phyloP scores from a whole-genome alignment of 2,888 invertebrate genomes.

The Molorchus minor region DNA sequence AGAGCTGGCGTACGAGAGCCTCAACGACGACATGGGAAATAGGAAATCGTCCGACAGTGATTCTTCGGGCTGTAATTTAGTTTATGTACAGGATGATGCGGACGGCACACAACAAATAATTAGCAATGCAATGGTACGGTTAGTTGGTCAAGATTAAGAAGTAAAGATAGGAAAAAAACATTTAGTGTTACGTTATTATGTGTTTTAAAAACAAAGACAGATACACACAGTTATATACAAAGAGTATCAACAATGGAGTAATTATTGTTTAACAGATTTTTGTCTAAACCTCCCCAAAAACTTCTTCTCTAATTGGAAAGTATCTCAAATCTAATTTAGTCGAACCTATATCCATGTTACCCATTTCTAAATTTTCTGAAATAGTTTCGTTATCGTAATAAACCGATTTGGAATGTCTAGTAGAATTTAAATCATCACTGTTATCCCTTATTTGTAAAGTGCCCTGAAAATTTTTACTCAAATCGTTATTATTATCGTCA shows the following conservation, averaged over 20 bases:
- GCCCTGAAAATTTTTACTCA: neutral
- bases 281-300: conserved; percentile 51
- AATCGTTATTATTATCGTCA: conserved; percentile 29
- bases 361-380: conserved; percentile 19
- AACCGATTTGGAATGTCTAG: conserved; percentile 36
- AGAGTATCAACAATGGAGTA: neutral
- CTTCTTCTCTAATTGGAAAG: conserved; percentile 50
- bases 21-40: conserved; percentile 96
- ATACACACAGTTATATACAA: no score
- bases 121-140: conserved; percentile 10
- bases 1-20: conserved; percentile 94
- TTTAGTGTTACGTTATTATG: neutral
- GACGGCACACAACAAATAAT: conserved; percentile 13
- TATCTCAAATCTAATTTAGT: conserved; percentile 32
- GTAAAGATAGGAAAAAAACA: neutral
- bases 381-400: conserved; percentile 39
- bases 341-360: conserved; percentile 4
- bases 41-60: conserved; percentile 98
- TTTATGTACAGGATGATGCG: conserved; percentile 33
- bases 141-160: neutral
- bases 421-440: neutral
- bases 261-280: neutral
- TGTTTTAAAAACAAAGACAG: no score
- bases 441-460: no score
- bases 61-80: conserved; percentile 87